Percentiles rank a stretch among this genome's conserved stretches.
Evolutionary conservation across 2,888 invertebrate species (phyloP).

Genomic region (Sacculina carcini): DNA sequence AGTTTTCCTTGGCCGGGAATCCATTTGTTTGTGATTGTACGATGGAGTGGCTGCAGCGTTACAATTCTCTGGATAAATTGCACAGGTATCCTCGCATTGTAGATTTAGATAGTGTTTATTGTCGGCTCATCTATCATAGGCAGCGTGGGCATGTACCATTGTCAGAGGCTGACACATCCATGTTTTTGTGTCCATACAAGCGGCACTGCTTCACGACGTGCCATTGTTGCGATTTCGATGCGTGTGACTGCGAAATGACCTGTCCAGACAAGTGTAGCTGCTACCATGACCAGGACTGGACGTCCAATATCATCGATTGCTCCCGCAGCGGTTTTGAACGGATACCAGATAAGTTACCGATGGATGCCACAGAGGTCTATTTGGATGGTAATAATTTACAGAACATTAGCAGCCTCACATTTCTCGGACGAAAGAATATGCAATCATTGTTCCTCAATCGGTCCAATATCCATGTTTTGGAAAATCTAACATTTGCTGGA

Average conservation of each 20-base stretch:
- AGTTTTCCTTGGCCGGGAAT: conserved; percentile 60
- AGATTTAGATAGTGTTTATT: conserved; percentile 56
- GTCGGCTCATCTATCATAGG: conserved; percentile 48
- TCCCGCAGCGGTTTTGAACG: conserved; percentile 24
- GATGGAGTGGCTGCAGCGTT: conserved; percentile 69
- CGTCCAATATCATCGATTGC: conserved; percentile 60
- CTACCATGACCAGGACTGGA: conserved; percentile 65
- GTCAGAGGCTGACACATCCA: conserved; percentile 48
- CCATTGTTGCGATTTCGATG: conserved; percentile 71
- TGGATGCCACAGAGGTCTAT: conserved; percentile 68
- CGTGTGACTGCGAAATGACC: conserved; percentile 76
- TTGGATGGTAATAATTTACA: conserved; percentile 57
- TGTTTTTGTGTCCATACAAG: conserved; percentile 59
- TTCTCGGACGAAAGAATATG: conserved; percentile 54
- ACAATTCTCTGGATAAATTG: conserved; percentile 51
- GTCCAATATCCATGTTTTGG: conserved; percentile 46
- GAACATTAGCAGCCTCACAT: conserved; percentile 48
- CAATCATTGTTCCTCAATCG: conserved; percentile 47
- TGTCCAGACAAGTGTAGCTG: conserved; percentile 66
- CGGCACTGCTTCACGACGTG: conserved; percentile 62
- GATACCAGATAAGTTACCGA: conserved; percentile 55
- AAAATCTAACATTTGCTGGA: conserved; percentile 62
- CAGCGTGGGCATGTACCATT: conserved; percentile 43
- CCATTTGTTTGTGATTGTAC: conserved; percentile 67
- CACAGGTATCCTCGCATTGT: conserved; percentile 53